Conservation (phyloP, 2,888 invertebrate species). For the Agrochola circellaris region DNA sequence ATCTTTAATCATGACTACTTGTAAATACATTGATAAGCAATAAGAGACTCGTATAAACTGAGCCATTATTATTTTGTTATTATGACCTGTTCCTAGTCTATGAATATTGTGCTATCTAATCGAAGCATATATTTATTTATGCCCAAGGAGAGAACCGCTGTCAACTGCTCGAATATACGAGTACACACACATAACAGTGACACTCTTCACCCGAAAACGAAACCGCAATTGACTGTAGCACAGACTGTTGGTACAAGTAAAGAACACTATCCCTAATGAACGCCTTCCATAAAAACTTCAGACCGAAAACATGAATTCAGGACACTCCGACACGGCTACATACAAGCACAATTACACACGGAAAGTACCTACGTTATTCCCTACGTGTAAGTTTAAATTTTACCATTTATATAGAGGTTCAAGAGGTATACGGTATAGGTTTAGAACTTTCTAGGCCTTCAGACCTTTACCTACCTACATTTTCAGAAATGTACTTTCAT, state of each 20-base stretch:
- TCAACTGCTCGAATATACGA: too few species aligned
- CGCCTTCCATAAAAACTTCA: constrained; percentile 9
- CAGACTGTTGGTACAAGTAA: background rate
- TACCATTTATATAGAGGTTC: too few species aligned
- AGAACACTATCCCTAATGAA: constrained; percentile 1
- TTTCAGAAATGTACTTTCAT: too few species aligned
- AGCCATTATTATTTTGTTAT: constrained; percentile 19
- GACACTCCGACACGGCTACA: background rate
- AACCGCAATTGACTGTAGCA: too few species aligned
- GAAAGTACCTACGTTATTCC: too few species aligned
- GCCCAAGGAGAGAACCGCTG: too few species aligned
- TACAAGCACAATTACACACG: background rate
- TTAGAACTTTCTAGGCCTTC: too few species aligned
- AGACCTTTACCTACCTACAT: background rate
- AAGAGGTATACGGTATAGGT: background rate
- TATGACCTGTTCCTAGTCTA: constrained; percentile 3
- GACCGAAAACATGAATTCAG: background rate
- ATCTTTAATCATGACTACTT: constrained; percentile 23
- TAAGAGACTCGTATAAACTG: constrained; percentile 4
- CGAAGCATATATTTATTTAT: background rate
- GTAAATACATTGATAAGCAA: constrained; percentile 35
- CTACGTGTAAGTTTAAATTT: background rate
- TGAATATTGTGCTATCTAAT: background rate
- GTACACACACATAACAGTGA: too few species aligned
- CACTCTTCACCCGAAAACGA: too few species aligned